Conservation (phyloP, 2,888 invertebrate genomes). For the Dynastes hyllus region DNA sequence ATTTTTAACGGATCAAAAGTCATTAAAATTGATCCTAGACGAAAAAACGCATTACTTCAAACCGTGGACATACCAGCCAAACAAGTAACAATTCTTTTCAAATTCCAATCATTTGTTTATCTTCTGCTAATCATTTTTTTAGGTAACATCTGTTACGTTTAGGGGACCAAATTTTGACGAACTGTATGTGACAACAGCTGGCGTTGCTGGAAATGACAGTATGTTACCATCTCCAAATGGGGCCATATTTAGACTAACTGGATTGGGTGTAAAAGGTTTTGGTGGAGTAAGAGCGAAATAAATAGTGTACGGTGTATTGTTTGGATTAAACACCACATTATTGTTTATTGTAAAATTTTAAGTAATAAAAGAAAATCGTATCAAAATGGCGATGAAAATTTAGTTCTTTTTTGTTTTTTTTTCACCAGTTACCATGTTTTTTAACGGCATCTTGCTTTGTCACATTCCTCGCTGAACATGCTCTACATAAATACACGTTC, state of each 20-base stretch:
- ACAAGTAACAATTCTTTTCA: conserved; percentile 66
- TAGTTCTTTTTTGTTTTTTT: too few species aligned
- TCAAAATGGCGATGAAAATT: too few species aligned
- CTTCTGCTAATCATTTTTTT: conserved; percentile 13
- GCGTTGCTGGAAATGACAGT: not conserved
- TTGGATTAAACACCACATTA: too few species aligned
- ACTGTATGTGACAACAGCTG: conserved; percentile 36
- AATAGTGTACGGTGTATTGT: not conserved
- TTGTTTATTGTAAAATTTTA: too few species aligned
- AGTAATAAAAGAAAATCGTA: too few species aligned
- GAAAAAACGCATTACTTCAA: conserved; percentile 74
- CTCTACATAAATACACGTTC: too few species aligned
- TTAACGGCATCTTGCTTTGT: too few species aligned
- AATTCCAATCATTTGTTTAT: not conserved
- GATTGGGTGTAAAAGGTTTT: conserved; percentile 74
- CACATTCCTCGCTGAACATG: too few species aligned
- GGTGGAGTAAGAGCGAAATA: not conserved
- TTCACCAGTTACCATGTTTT: too few species aligned
- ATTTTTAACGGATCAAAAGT: conserved; percentile 81
- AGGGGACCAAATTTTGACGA: conserved; percentile 74
- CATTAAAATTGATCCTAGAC: conserved; percentile 73
- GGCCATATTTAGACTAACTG: conserved; percentile 76
- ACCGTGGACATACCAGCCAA: conserved; percentile 79
- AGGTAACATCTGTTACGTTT: conserved; percentile 79
- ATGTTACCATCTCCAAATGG: conserved; percentile 67